Conservation (phyloP, 2,797 vertebrate genomes). For the Acrossocheilus wenchowensis region DNA sequence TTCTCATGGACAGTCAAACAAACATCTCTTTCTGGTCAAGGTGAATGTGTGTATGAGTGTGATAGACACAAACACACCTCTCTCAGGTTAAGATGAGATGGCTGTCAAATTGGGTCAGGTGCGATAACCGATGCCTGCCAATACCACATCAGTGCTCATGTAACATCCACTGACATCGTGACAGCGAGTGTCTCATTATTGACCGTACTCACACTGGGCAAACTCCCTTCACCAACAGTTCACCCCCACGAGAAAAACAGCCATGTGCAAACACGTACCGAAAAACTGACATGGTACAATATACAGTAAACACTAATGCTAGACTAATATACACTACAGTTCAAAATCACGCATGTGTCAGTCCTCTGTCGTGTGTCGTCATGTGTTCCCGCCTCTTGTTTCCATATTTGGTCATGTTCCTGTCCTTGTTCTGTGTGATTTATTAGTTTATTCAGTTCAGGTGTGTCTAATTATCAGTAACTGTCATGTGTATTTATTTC, state of each 20-base stretch:
- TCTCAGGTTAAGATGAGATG: slow-evolving; percentile 31
- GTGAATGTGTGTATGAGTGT: neutral
- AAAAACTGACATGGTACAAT: neutral
- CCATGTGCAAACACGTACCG: neutral
- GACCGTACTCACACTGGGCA: slow-evolving; percentile 29
- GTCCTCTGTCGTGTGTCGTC: too few relatives aligned
- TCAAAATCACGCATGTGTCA: neutral
- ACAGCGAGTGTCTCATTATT: neutral
- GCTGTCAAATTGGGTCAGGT: slow-evolving; percentile 26
- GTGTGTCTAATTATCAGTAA: too few relatives aligned
- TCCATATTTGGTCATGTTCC: too few relatives aligned
- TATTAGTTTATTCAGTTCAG: too few relatives aligned
- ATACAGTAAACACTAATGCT: neutral
- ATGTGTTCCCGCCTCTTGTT: too few relatives aligned
- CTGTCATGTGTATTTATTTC: too few relatives aligned
- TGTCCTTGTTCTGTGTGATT: too few relatives aligned
- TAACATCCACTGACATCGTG: slow-evolving; percentile 55
- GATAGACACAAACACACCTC: slow-evolving; percentile 16
- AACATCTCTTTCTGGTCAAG: neutral
- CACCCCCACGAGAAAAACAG: neutral
- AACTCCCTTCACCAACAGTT: neutral
- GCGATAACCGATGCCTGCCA: slow-evolving; percentile 75
- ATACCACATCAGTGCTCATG: slow-evolving; percentile 59
- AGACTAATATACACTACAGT: neutral
- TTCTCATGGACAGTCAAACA: neutral